phyloP scores from a whole-genome alignment of 2,888 invertebrate species.

The Limulus polyphemus region DNA sequence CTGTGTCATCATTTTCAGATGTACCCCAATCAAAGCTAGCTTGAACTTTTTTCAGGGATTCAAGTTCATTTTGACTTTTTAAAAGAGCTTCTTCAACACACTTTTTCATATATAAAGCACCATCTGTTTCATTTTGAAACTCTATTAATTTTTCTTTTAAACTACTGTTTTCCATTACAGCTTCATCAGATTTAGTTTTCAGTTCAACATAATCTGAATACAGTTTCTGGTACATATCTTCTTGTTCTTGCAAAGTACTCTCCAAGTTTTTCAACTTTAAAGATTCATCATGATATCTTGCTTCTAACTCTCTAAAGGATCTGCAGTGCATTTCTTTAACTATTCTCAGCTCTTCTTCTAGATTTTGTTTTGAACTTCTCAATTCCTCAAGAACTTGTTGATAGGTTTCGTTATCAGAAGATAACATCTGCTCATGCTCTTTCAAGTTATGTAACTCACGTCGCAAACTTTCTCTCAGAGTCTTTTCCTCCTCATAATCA shows the following conservation, averaged over 20 bases:
- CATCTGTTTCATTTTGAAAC: too few species aligned
- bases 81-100: too few species aligned
- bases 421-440: slow-evolving; percentile 20
- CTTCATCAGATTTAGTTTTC: too few species aligned
- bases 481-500: too few species aligned
- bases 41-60: too few species aligned
- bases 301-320: slow-evolving; percentile 5
- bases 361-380: slow-evolving; percentile 9
- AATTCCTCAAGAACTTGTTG: slow-evolving; percentile 22
- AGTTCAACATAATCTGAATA: too few species aligned
- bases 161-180: too few species aligned
- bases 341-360: slow-evolving; percentile 16
- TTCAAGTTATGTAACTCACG: slow-evolving; percentile 9
- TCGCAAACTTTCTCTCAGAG: neutral
- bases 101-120: too few species aligned
- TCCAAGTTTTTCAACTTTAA: neutral
- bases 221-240: neutral
- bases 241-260: neutral
- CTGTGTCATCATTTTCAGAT: too few species aligned
- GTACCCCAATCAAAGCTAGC: too few species aligned
- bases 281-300: slow-evolving; percentile 1
- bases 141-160: too few species aligned
- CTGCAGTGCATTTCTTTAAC: slow-evolving; percentile 7
- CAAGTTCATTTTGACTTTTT: too few species aligned
- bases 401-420: slow-evolving; percentile 23